phyloP scores from a whole-genome alignment of 1,140 invertebrate species.

The Liolophura sinensis region DNA sequence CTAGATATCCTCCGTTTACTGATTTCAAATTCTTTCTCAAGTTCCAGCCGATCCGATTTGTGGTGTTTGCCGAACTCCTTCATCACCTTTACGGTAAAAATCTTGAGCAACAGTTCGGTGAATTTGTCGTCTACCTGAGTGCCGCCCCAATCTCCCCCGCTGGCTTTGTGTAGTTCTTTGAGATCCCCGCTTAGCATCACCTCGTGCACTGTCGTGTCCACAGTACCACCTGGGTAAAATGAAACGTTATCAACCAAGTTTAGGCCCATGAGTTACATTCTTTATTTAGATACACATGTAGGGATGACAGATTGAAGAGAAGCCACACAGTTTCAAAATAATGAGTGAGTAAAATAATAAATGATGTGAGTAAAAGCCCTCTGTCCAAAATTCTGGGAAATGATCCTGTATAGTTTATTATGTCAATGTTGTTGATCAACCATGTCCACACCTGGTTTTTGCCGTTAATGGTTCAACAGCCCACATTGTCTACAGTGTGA shows the following conservation, averaged over 20 bases:
- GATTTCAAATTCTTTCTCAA: slow-evolving; percentile 18
- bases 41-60: slow-evolving; percentile 12
- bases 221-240: slow-evolving; percentile 13
- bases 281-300: too few species aligned
- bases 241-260: not conserved
- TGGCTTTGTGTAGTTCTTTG: slow-evolving; percentile 15
- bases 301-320: too few species aligned
- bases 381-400: too few species aligned
- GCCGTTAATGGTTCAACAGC: too few species aligned
- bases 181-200: slow-evolving; percentile 4
- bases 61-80: slow-evolving; percentile 2
- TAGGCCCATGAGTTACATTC: too few species aligned
- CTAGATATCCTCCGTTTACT: slow-evolving; percentile 16
- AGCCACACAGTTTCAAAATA: too few species aligned
- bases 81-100: not conserved
- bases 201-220: slow-evolving; percentile 14
- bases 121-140: slow-evolving; percentile 20
- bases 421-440: too few species aligned
- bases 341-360: too few species aligned
- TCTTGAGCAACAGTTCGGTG: not conserved
- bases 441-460: too few species aligned
- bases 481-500: too few species aligned
- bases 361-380: too few species aligned
- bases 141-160: slow-evolving; percentile 14
- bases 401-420: too few species aligned